A percentile compares a stretch with the other conserved stretches of the same genome.
phyloP scores from a whole-genome alignment of 2,797 vertebrate genomes.

The Holocentrus rufus region DNA sequence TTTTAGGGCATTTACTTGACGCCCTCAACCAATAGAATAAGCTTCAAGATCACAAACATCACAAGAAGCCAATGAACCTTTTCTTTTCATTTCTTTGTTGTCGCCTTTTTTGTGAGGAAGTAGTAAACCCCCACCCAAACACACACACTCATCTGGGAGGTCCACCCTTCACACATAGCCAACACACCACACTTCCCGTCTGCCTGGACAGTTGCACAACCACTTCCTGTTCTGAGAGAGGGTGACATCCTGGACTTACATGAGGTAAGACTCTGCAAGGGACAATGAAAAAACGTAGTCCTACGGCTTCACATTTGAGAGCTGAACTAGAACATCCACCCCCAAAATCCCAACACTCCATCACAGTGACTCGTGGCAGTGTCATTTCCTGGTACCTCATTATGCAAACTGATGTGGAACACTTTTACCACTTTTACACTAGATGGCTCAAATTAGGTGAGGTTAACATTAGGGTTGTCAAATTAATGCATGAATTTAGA shows the following conservation, averaged over 20 bases:
- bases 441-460: constrained; percentile 37
- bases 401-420: constrained; percentile 13
- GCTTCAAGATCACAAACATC: no score
- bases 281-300: background rate
- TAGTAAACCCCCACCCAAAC: no score
- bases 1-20: background rate
- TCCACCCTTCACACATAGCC: background rate
- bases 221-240: constrained; percentile 6
- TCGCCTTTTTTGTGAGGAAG: no score
- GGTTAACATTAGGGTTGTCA: background rate
- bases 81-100: no score
- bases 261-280: background rate
- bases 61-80: no score
- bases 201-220: background rate
- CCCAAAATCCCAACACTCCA: constrained; percentile 12
- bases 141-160: background rate
- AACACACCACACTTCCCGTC: constrained; percentile 2
- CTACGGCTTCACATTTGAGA: background rate
- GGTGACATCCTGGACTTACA: constrained; percentile 11
- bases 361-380: constrained; percentile 14
- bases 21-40: no score
- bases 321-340: background rate
- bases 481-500: no score
- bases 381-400: constrained; percentile 14
- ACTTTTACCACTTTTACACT: constrained; percentile 21